phyloP scores from a whole-genome alignment of 2,888 invertebrate species.

The Phlogophora meticulosa region DNA sequence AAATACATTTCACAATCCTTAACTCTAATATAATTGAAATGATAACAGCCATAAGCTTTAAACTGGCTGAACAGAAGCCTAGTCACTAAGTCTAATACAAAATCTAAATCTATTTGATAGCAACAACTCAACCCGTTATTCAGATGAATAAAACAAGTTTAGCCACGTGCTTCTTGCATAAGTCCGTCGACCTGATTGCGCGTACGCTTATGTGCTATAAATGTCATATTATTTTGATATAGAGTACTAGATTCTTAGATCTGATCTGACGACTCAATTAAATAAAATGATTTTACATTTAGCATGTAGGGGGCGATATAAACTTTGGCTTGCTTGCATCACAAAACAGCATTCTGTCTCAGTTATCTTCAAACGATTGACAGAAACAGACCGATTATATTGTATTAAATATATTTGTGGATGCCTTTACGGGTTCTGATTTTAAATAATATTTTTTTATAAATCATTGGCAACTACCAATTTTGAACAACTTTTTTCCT shows the following conservation, averaged over 20 bases:
- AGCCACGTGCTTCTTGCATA: slow-evolving; percentile 57
- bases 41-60: not conserved
- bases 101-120: slow-evolving; percentile 29
- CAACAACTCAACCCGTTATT: slow-evolving; percentile 32
- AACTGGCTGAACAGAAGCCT: not conserved
- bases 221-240: slow-evolving; percentile 62
- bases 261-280: slow-evolving; percentile 28
- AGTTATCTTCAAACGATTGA: no score
- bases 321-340: no score
- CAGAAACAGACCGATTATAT: no score
- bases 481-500: not conserved
- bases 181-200: slow-evolving; percentile 44
- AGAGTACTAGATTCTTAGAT: not conserved
- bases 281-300: slow-evolving; percentile 12
- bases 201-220: slow-evolving; percentile 39
- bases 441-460: no score
- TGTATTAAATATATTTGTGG: no score
- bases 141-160: slow-evolving; percentile 49
- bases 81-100: not conserved
- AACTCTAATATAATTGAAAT: not conserved
- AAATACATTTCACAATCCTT: no score
- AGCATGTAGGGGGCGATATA: not conserved
- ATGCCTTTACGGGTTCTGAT: no score
- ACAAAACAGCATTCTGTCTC: no score
- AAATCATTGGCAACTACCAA: no score